A percentile compares a stretch with the other conserved stretches of the same genome.
phyloP scores from a whole-genome alignment of 1,140 invertebrate species.

The Bombyx mori region DNA sequence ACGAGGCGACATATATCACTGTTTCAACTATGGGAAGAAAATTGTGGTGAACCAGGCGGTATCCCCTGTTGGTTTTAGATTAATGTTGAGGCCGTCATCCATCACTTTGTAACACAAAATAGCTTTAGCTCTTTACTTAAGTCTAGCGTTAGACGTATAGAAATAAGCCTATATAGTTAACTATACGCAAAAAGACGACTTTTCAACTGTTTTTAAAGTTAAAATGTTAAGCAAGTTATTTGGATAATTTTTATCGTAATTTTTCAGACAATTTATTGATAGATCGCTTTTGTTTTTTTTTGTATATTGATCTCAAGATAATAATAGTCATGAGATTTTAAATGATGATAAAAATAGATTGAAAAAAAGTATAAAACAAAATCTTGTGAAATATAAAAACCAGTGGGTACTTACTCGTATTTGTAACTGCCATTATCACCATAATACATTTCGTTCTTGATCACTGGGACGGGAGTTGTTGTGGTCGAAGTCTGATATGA shows the following conservation, averaged over 20 bases:
- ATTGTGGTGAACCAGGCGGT: too few relatives aligned
- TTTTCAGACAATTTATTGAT: not conserved
- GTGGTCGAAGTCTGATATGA: conserved; percentile 21
- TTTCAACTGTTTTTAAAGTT: not conserved
- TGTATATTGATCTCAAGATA: too few relatives aligned
- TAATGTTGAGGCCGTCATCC: too few relatives aligned
- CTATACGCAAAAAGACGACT: not conserved
- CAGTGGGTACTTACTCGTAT: conserved; percentile 70
- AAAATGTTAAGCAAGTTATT: not conserved
- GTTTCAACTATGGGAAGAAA: too few relatives aligned
- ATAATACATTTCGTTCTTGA: conserved; percentile 70
- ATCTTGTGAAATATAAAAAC: not conserved
- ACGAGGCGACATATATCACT: too few relatives aligned
- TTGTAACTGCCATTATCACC: conserved; percentile 73
- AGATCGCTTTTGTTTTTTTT: not conserved
- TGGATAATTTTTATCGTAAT: not conserved
- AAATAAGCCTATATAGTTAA: not conserved
- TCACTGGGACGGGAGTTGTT: conserved; percentile 62
- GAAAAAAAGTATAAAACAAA: not conserved
- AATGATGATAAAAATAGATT: too few relatives aligned
- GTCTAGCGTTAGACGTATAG: too few relatives aligned
- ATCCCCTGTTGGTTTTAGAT: too few relatives aligned
- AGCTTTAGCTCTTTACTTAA: too few relatives aligned
- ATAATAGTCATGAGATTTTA: too few relatives aligned
- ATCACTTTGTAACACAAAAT: too few relatives aligned